Evolutionary conservation across 2,888 invertebrate genomes (phyloP), one percentile per base, ranked within the genome.

Genomic region (Melanostoma mellinum): DNA sequence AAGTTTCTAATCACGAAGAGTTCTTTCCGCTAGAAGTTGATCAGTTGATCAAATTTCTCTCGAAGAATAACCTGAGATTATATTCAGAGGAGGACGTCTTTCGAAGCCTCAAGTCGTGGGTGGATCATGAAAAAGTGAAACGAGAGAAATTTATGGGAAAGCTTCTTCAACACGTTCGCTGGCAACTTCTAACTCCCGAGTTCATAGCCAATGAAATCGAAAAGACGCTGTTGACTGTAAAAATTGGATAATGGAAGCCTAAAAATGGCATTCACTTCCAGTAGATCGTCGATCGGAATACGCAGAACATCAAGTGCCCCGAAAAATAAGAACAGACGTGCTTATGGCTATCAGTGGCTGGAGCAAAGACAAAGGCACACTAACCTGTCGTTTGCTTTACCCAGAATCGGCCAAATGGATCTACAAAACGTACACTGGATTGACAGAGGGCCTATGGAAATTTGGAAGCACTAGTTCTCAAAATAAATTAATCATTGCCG

Each of bases 31-130:
- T 68, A 6, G n/a, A 35, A 6, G 36, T 3, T 3, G 20, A 44
- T 35, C 56, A 46, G 6, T 6, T 68, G 4, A 30, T 2, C 4
- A 44, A 3, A 35, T 3, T 68, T 5, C 35, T 68, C 2, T 68
- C 55, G 3, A 36, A 36, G 6, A 36, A 46, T 6, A 20, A 20
- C 20, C 20, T 20, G 1, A 20, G 20, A 20, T 20, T 20, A 20
- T 20, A 20, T 1, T 20, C n/a, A 36, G 53, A 67, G 42, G 42
- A 67, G 9, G 42, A 53, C 4, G 32, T 67, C 1, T 67, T 67
- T 20, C 10, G 40, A 20, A 33, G 42, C 20, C 2, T 67, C 8
- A 53, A 40, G 52, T 38, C 38, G 2, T 65, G 65, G 65, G n/a
- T 65, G 3, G 32, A 52, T 6, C 9, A 40, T 52, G 52, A 65